These are phyloP conservation scores for Malacosoma neustria DNA, from an alignment of 2,888 invertebrate species.

Conservation along the genomic window DNA sequence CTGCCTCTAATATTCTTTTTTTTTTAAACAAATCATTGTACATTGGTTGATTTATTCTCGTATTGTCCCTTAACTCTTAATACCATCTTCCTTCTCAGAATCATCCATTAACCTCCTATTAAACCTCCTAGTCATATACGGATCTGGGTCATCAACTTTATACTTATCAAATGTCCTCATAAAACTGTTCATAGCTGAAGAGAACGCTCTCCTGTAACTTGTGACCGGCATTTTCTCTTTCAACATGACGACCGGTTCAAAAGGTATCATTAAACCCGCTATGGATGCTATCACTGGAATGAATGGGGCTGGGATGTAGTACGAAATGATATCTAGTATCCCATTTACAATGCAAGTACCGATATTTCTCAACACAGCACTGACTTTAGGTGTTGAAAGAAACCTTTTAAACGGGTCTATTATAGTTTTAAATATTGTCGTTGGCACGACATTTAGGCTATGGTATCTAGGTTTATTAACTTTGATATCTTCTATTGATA, in stretches of 20 bases:
- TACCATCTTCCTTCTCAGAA: neutral
- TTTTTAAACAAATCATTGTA: constrained; percentile 7
- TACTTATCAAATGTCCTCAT: constrained; percentile 50
- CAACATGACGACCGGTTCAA: constrained; percentile 54
- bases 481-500: constrained; percentile 1
- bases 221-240: constrained; percentile 54
- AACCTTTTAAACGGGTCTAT: constrained; percentile 30
- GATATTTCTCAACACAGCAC: constrained; percentile 40
- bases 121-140: constrained; percentile 56
- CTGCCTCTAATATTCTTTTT: constrained; percentile 3
- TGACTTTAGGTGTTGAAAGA: constrained; percentile 37
- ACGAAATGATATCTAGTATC: constrained; percentile 49
- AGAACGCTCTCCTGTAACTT: constrained; percentile 54
- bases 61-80: neutral
- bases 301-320: constrained; percentile 51
- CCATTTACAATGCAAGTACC: constrained; percentile 60
- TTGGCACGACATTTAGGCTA: neutral
- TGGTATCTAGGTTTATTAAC: constrained; percentile 4
- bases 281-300: constrained; percentile 56
- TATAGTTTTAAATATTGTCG: constrained; percentile 22
- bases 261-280: constrained; percentile 57
- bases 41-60: neutral
- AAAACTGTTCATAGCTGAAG: constrained; percentile 46
- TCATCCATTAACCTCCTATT: constrained; percentile 46
- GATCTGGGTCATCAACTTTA: constrained; percentile 41